Evolutionary conservation across 2,113 vertebrate species (phyloP), one percentile per base, ranked within the genome.

Genomic region (Ursus arctos): DNA sequence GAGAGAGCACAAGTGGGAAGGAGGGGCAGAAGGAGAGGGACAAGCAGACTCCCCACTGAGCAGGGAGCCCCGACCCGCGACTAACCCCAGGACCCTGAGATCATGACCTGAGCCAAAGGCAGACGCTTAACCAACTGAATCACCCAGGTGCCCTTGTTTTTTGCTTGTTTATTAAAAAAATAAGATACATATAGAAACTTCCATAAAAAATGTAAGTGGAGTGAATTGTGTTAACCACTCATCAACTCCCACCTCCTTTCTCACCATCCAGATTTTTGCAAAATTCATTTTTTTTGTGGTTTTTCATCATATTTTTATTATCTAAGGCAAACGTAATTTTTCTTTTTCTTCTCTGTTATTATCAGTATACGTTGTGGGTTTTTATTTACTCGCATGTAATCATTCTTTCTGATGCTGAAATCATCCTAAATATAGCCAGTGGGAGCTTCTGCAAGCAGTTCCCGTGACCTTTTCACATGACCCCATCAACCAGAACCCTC

Each of bases 261-360:
- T 28, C 10, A 40, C 22, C 43, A 53, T 26, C 28, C 61, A 47
- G 53, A 91, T 47, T 61, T 93, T 83, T 88, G 12, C 15, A 72
- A 71, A 67, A 43, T 28, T 61, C 1, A 2, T 92, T 76, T 36
- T 69, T 69, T 33, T 69, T 36, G 33, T 69, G 33, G 24, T 43
- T 85, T 95, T 63, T 55, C 49, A 69, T 72, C 21, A 36, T 65
- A 81, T 76, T 93, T 93, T 83, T 76, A 85, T 94, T 49, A 57
- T 31, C 49, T 69, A 93, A 83, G 43, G 1, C 47, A 91, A 83
- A 96, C 71, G 6, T 59, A 81, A 31, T 82, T 96, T 94, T 94
- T 21, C 9, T 81, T 76, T 97, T 97, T 59, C 53, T 40, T 76
- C 18, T 88, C 49, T 87, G 1, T 77, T 76, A 72, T 53, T 61